Evolutionary conservation across 2,888 invertebrate species (phyloP).

Genomic region (Calliopum simillimum): DNA sequence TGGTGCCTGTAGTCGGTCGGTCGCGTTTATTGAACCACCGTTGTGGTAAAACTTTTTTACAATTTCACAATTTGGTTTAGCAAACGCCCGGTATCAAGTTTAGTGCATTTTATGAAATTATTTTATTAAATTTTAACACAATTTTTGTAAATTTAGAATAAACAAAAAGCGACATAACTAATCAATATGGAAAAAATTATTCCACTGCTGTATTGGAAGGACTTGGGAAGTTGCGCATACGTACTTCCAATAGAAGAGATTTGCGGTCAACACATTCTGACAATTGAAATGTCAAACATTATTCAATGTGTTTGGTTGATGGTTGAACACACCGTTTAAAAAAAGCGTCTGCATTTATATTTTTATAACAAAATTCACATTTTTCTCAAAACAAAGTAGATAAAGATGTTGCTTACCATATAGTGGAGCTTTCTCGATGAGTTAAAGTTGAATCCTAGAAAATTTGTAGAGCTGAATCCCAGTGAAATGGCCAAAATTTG

Average conservation of each 20-base stretch:
- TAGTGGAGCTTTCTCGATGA: too few species aligned
- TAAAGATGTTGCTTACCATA: too few species aligned
- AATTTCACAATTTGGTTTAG: constrained; percentile 16
- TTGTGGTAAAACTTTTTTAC: constrained; percentile 25
- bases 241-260: constrained; percentile 6
- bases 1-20: constrained; percentile 42
- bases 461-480: too few species aligned
- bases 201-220: constrained; percentile 54
- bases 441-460: too few species aligned
- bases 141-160: constrained; percentile 58
- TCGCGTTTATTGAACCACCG: constrained; percentile 28
- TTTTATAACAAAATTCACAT: too few species aligned
- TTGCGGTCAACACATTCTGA: constrained; percentile 19
- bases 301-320: neutral
- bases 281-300: constrained; percentile 14
- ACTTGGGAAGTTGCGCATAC: constrained; percentile 31
- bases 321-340: neutral
- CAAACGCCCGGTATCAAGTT: neutral
- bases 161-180: constrained; percentile 67
- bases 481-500: too few species aligned
- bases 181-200: constrained; percentile 66
- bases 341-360: neutral
- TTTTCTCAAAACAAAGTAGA: too few species aligned
- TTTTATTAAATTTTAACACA: constrained; percentile 47
- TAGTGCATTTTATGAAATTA: constrained; percentile 21